These are phyloP conservation scores for Ptychoptera contaminata DNA, from an alignment of 2,888 invertebrate genomes.

Conservation along the genomic window DNA sequence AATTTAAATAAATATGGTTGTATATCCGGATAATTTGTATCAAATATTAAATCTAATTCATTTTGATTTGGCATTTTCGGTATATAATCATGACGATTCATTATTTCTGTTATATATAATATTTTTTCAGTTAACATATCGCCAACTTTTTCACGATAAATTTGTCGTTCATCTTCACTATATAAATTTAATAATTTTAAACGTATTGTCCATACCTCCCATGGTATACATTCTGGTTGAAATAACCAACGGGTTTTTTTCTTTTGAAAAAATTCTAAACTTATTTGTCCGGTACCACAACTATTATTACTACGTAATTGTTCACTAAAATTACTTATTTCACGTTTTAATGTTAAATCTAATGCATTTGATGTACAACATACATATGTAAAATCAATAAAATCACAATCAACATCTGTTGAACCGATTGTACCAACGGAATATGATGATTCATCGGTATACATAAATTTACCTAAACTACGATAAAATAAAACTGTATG, in stretches of 20 bases:
- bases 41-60: conserved; percentile 87
- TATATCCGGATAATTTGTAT: conserved; percentile 81
- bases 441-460: conserved; percentile 86
- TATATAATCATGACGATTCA: conserved; percentile 91
- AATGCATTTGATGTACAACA: conserved; percentile 76
- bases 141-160: conserved; percentile 74
- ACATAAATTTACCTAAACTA: conserved; percentile 83
- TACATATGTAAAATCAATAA: conserved; percentile 94
- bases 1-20: conserved; percentile 96
- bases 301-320: conserved; percentile 56
- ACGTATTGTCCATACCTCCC: conserved; percentile 97
- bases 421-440: conserved; percentile 92
- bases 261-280: conserved; percentile 88
- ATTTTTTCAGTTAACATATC: conserved; percentile 85
- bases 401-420: conserved; percentile 94
- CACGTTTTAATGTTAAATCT: conserved; percentile 53
- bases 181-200: conserved; percentile 74
- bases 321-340: conserved; percentile 64
- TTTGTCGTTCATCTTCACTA: conserved; percentile 74
- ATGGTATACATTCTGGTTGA: conserved; percentile 81
- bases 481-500: conserved; percentile 86
- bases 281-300: conserved; percentile 69
- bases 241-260: conserved; percentile 83
- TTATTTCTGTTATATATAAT: conserved; percentile 83
- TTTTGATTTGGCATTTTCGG: conserved; percentile 90